Evolutionary conservation across 2,113 vertebrate genomes (phyloP), one percentile per base, ranked within the genome.

Genomic region (Epinephelus lanceolatus): DNA sequence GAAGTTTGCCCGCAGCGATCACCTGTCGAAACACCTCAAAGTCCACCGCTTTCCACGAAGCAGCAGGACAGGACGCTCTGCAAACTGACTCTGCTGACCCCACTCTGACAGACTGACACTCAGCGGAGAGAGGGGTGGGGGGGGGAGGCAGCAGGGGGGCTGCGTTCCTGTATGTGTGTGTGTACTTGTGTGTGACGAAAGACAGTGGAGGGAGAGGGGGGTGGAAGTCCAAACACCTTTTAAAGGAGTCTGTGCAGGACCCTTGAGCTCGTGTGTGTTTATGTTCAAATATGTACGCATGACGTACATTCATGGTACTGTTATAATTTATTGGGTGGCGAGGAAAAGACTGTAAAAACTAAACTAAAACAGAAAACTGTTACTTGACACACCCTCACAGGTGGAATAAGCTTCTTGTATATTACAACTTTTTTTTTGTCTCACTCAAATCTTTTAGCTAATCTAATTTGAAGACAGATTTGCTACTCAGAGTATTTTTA

Each of bases 1-100:
- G 96, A 99, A 98, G 95, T 99, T 99, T 83, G 98, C 98, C 30
- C 97, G 98, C 66, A 99, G 98, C 12, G 98, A 99, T 96, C 98
- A 99, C 96, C 97, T 99, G 93, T 99, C 98, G 92, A 99, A 99
- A 94, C 98, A 99, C 53, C 94, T 99, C 95, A 99, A 99, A 96
- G 98, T 99, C 94, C 98, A 99, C 88, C 98, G 98, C 82, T 99
- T 99, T 96, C 98, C 98, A 14, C 95, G 98, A 91, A 97, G 96
- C 96, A 97, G 94, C 94, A 97, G 98, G 86, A 95, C 97, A 2
- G 92, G 95, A 23, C 97, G 97, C 72, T 92, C 97, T 5, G 85
- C 96, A 88, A 98, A 97, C 96, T 98, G 97, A 98, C 80, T 85
- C 85, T 83, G n/a, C 30, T 86, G 86, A 90, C 85, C 87, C 71